Conservation (phyloP, 2,888 invertebrate genomes). For the Trissonchulus latispiculum region DNA sequence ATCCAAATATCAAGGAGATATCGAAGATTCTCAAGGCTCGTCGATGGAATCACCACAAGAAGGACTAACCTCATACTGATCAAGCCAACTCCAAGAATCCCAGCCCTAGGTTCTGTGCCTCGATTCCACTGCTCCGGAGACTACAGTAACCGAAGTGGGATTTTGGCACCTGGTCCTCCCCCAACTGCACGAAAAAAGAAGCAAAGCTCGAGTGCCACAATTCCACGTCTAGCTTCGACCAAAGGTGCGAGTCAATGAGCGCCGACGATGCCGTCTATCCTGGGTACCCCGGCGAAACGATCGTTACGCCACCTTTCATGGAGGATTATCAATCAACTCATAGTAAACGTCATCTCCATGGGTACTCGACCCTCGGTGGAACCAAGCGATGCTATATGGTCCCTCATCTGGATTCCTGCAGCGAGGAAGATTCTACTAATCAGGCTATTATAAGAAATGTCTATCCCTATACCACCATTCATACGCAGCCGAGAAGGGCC, state of each 20-base stretch:
- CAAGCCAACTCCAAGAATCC: no score
- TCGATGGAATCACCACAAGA: no score
- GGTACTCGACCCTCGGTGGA: not conserved
- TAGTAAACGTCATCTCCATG: not conserved
- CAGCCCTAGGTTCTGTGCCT: not conserved
- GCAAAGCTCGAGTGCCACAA: not conserved
- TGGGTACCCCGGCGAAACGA: not conserved
- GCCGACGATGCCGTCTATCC: not conserved
- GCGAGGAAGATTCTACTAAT: not conserved
- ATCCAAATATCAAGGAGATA: no score
- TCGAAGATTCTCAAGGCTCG: no score
- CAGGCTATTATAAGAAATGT: slow-evolving; percentile 4
- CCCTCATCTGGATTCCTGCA: not conserved
- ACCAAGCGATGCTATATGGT: no score
- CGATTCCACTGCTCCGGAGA: not conserved
- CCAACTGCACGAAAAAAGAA: no score
- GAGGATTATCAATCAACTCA: not conserved
- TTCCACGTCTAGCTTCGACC: not conserved
- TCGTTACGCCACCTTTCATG: not conserved
- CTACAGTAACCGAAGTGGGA: not conserved
- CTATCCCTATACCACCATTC: slow-evolving; percentile 19
- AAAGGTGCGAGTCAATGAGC: not conserved
- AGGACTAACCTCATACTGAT: no score
- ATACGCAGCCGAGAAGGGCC: not conserved
- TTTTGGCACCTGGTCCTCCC: not conserved